Base-by-base conservation (phyloP, 2,888 invertebrate species). In the Synergus itoensis region DNA sequence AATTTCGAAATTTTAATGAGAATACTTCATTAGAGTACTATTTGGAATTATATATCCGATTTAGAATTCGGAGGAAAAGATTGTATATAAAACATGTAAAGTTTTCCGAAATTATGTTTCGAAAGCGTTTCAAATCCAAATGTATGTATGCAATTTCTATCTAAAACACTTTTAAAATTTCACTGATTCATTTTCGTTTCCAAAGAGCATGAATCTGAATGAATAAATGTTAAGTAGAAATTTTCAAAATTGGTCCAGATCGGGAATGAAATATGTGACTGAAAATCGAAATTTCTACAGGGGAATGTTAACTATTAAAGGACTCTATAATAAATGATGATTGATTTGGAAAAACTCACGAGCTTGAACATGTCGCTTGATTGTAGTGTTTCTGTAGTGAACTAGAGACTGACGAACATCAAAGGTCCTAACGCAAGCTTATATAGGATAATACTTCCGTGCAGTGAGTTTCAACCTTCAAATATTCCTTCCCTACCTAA, bases 291-390 rank as follows among this genome's bases (percentile, higher is more conserved):
- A 28, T 28, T 28, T 28, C 28, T 28, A 1, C 28, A 28, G 1
- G 28, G 28, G 28, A 48, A 48, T 16, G n/a, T n/a, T n/a, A n/a
- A 14, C 9, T 53, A n/a, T 53, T n/a, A 0, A 0, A 2, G n/a
- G 16, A 53, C 2, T n/a, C n/a, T 8, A 53, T n/a, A 53, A 53
- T n/a, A 16, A n/a, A 16, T 45, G 14, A 48, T 48, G 1, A 53
- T 53, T n/a, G 8, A 14, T 7, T 62, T 21, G 12, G 12, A 40
- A 80, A 78, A 79, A 88, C 94, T 94, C 92, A 94, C 94, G 93
- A 94, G 93, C 89, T 94, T 94, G 93, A 93, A 94, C 94, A 94
- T 94, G 92, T 93, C 93, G 93, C 89, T 89, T 90, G 81, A 77
- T 80, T 79, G 36, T 36, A 36, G 36, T 80, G 84, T 79, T 84